These are phyloP conservation scores for Tinamus guttatus DNA, from an alignment of 2,113 vertebrate species.

Conservation along the genomic window DNA sequence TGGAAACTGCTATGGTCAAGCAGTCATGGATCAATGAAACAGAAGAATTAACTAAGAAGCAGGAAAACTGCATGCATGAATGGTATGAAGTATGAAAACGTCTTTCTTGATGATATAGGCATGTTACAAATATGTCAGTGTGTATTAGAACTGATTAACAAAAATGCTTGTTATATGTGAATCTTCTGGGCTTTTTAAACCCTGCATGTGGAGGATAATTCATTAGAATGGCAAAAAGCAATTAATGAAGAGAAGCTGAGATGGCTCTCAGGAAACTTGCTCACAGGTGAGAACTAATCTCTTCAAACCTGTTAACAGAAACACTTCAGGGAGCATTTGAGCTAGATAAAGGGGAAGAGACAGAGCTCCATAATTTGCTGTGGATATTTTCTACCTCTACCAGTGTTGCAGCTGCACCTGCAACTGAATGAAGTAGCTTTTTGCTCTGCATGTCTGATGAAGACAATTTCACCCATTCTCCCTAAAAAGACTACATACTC, in stretches of 20 bases:
- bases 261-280: fast-evolving
- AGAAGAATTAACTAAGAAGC: background rate
- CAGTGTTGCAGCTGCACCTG: fast-evolving
- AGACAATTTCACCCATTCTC: fast-evolving
- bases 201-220: background rate
- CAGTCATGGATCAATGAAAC: background rate
- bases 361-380: background rate
- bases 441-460: fast-evolving
- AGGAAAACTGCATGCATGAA: fast-evolving
- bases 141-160: fast-evolving
- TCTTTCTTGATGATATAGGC: fast-evolving
- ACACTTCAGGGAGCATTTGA: background rate
- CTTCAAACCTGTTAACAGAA: fast-evolving
- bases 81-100: fast-evolving
- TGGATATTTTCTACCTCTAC: background rate
- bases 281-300: background rate
- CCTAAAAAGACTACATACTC: fast-evolving
- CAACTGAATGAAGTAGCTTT: fast-evolving
- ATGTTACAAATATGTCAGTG: fast-evolving
- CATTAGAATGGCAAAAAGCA: fast-evolving
- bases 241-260: background rate
- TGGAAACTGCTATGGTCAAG: background rate
- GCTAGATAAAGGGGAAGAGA: background rate
- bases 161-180: fast-evolving
- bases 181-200: background rate